Evolutionary conservation across 1,140 invertebrate species (phyloP), one percentile per base, ranked within the genome.

Genomic region (Bombus superbus): DNA sequence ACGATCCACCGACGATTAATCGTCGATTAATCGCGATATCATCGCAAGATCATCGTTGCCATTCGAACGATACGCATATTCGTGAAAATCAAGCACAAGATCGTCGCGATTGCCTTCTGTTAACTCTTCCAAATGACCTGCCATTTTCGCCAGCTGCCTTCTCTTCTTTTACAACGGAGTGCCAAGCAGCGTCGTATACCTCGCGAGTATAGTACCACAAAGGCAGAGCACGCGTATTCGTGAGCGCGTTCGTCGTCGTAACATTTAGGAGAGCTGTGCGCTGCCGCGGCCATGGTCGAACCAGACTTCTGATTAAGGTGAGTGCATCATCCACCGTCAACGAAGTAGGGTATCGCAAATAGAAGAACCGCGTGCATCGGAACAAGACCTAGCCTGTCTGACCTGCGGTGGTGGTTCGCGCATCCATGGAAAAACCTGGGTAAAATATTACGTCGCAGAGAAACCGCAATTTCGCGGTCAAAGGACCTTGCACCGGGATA

Each of bases 271-370:
- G 32, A 69, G 40, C 25, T 44, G 13, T n/a, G n/a, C 28, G 10
- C 59, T 15, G 38, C 22, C 38, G 28, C 25, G 10, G 40, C 22
- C 47, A 62, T 15, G 53, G 68, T 13, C 64, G 66, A 72, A 53
- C 69, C 71, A 81, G 81, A 57, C 72, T 79, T 90, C 81, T 90
- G 89, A 90, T 89, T 90, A 89, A 89, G 89, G 82, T 84, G 81
- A 87, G 80, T 83, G 86, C 88, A 85, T 38, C 22, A 83, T 38
- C 10, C 6, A 1, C 59, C 74, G 59, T 77, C 86, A 78, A 82
- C 66, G 78, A 82, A 78, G 85, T 74, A 88, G 35, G 66, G 57
- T 86, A 78, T 83, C 77, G 69, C 71, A 73, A 90, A 89, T 86
- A 72, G 62, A 40, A 47, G 59, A 77, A 84, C 53, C n/a, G 68